phyloP scores from a whole-genome alignment of 2,888 invertebrate species.

The Tenthredo distinguenda region DNA sequence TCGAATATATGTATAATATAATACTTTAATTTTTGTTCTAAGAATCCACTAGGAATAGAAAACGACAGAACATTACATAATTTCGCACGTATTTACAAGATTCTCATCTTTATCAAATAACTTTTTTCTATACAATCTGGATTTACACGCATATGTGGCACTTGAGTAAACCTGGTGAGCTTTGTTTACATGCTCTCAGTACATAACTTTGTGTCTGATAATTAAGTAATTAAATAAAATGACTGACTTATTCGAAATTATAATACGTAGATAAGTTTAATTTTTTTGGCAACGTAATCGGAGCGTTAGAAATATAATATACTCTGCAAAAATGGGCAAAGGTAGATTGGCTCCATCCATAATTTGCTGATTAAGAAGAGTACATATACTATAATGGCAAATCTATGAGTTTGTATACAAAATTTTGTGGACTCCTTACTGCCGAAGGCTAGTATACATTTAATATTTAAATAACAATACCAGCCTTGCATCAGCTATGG shows the following conservation, averaged over 20 bases:
- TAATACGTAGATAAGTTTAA: background rate
- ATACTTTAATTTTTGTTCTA: background rate
- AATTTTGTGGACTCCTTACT: background rate
- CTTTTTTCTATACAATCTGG: constrained; percentile 12
- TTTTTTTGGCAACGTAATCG: constrained; percentile 35
- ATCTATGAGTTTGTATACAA: background rate
- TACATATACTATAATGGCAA: background rate
- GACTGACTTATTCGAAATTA: background rate
- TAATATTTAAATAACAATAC: background rate
- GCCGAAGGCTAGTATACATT: background rate
- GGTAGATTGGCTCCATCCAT: background rate
- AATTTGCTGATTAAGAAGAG: background rate
- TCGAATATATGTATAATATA: background rate
- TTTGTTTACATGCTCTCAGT: constrained; percentile 1
- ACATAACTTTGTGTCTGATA: background rate
- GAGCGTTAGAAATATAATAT: constrained; percentile 4
- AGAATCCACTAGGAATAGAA: background rate
- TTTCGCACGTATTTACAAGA: constrained; percentile 31
- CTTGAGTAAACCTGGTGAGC: background rate
- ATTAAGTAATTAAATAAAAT: background rate
- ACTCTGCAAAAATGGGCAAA: background rate
- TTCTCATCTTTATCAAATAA: background rate
- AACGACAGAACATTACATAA: constrained; percentile 3
- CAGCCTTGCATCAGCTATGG: background rate
- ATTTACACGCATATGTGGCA: constrained; percentile 1